Evolutionary conservation across 2,888 invertebrate genomes (phyloP).

Genomic region (Erebia epiphron): DNA sequence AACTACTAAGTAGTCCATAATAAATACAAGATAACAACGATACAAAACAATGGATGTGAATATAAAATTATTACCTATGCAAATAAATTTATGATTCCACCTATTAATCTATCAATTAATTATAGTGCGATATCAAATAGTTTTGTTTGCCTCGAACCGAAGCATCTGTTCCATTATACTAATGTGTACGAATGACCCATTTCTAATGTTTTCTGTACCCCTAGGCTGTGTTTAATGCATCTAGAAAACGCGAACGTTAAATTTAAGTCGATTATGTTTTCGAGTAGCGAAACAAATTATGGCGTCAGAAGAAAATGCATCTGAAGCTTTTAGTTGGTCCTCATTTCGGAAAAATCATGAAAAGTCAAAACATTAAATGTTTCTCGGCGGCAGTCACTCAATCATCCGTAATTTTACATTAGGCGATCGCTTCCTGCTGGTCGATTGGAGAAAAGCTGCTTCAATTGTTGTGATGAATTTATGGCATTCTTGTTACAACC

Average conservation of each 20-base stretch:
- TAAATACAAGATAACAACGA: neutral
- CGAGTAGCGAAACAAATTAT: neutral
- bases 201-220: slow-evolving; percentile 13
- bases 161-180: slow-evolving; percentile 24
- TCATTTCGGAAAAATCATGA: neutral
- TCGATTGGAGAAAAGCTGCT: too few relatives aligned
- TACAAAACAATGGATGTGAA: neutral
- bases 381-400: too few relatives aligned
- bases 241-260: neutral
- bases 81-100: neutral
- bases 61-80: neutral
- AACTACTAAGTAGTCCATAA: too few relatives aligned
- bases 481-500: too few relatives aligned
- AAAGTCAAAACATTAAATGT: too few relatives aligned
- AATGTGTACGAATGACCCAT: slow-evolving; percentile 18
- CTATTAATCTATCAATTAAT: slow-evolving; percentile 8
- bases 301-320: neutral
- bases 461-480: too few relatives aligned
- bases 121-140: slow-evolving; percentile 3
- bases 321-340: neutral
- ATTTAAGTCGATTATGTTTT: neutral
- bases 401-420: too few relatives aligned
- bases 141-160: slow-evolving; percentile 13
- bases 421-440: too few relatives aligned
- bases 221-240: neutral